These are phyloP conservation scores for Colletes collaris DNA, from an alignment of 2,888 invertebrate species.

Conservation along the genomic window DNA sequence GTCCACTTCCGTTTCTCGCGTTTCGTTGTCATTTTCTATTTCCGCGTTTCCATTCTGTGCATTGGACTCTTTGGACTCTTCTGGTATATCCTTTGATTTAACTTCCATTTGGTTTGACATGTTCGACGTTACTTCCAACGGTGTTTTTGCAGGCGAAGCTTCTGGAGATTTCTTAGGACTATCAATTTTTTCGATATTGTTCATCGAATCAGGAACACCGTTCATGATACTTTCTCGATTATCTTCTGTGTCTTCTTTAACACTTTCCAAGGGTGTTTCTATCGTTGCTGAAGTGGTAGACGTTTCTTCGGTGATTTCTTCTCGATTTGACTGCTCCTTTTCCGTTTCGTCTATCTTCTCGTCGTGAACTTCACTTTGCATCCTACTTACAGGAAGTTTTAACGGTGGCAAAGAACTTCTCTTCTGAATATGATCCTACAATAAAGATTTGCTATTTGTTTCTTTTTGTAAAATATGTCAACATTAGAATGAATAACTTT, in stretches of 20 bases:
- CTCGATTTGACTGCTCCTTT: constrained; percentile 49
- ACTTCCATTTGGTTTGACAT: background rate
- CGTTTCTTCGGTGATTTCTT: constrained; percentile 28
- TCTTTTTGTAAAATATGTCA: too few species aligned
- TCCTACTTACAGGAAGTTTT: constrained; percentile 71
- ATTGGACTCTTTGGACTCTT: background rate
- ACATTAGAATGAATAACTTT: too few species aligned
- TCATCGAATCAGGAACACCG: constrained; percentile 33
- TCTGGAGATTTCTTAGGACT: constrained; percentile 52
- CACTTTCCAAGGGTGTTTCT: constrained; percentile 19
- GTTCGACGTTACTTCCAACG: background rate
- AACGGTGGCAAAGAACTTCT: constrained; percentile 74
- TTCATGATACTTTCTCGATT: constrained; percentile 27
- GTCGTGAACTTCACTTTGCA: constrained; percentile 58
- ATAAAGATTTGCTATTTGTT: background rate
- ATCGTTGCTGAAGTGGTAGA: constrained; percentile 3
- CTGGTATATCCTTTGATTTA: background rate
- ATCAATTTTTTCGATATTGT: constrained; percentile 58
- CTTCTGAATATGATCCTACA: constrained; percentile 44
- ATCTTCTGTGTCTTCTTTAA: constrained; percentile 10
- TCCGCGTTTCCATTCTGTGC: constrained; percentile 5
- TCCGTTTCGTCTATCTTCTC: constrained; percentile 53
- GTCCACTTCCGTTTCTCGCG: constrained; percentile 12
- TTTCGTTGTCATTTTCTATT: constrained; percentile 32
- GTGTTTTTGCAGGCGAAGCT: background rate